phyloP scores from a whole-genome alignment of 2,113 vertebrate genomes.

The Upupa epops region DNA sequence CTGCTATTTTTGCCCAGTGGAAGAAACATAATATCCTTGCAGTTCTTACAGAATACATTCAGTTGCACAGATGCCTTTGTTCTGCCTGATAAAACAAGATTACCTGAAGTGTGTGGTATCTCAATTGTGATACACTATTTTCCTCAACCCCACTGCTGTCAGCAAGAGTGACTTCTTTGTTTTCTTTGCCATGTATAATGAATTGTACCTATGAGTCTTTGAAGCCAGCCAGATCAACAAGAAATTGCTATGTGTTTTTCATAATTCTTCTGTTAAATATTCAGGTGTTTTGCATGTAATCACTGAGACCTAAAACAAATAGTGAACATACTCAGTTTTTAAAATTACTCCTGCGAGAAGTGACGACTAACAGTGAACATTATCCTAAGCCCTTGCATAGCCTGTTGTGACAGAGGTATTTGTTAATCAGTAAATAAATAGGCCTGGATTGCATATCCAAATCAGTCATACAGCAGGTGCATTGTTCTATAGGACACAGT shows the following conservation, averaged over 20 bases:
- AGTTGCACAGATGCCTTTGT: not conserved
- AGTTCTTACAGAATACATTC: not conserved
- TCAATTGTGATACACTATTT: not conserved
- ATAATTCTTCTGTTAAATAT: not conserved
- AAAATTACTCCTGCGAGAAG: not conserved
- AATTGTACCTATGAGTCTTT: not conserved
- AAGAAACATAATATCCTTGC: not conserved
- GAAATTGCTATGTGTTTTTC: not conserved
- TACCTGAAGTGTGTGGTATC: not conserved
- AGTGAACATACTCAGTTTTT: not conserved
- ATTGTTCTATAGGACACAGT: not conserved
- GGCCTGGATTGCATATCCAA: not conserved
- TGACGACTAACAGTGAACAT: not conserved
- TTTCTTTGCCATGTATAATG: not conserved
- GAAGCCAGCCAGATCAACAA: not conserved
- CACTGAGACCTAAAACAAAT: not conserved
- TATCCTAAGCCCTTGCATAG: not conserved
- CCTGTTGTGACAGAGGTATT: not conserved
- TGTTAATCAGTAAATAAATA: not conserved
- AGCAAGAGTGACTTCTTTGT: not conserved
- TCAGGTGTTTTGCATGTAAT: not conserved
- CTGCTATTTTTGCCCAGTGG: not conserved
- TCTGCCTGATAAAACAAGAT: not conserved
- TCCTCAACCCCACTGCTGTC: not conserved
- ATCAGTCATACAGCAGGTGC: not conserved